phyloP scores from a whole-genome alignment of 2,113 vertebrate species.

The Anoplopoma fimbria region DNA sequence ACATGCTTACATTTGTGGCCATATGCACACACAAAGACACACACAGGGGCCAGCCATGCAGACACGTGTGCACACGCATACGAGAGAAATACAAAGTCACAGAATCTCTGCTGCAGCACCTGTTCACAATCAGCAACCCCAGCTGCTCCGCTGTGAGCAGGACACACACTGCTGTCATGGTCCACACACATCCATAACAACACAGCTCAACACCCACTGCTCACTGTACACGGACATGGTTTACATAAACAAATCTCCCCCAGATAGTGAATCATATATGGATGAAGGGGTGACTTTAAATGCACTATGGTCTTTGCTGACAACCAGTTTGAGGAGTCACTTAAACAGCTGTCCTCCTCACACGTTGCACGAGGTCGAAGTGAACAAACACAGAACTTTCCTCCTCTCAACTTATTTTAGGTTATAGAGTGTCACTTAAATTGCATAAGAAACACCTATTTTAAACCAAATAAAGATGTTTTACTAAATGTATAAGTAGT shows the following conservation, averaged over 20 bases:
- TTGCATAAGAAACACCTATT: too few species aligned
- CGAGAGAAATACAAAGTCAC: constrained; percentile 23
- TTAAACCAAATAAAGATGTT: background rate
- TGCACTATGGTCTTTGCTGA: background rate
- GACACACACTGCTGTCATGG: constrained; percentile 53
- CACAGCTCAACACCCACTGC: constrained; percentile 2
- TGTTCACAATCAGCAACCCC: constrained; percentile 64
- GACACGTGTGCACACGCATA: constrained; percentile 55
- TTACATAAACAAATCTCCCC: background rate
- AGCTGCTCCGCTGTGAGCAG: constrained; percentile 66
- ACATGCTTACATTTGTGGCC: constrained; percentile 73
- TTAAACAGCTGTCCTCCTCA: background rate
- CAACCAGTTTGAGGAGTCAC: background rate
- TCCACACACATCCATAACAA: constrained; percentile 31
- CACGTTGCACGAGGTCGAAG: background rate
- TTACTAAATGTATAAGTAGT: background rate
- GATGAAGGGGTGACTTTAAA: background rate
- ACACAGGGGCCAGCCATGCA: constrained; percentile 36
- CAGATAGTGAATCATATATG: background rate
- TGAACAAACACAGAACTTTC: too few species aligned
- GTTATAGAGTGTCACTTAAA: too few species aligned
- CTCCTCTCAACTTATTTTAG: too few species aligned
- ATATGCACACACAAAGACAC: constrained; percentile 59
- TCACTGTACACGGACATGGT: background rate
- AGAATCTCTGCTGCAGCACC: constrained; percentile 68